These are phyloP conservation scores for Pangasius mekongensis DNA, from an alignment of 2,797 vertebrate genomes.

Conservation along the genomic window DNA sequence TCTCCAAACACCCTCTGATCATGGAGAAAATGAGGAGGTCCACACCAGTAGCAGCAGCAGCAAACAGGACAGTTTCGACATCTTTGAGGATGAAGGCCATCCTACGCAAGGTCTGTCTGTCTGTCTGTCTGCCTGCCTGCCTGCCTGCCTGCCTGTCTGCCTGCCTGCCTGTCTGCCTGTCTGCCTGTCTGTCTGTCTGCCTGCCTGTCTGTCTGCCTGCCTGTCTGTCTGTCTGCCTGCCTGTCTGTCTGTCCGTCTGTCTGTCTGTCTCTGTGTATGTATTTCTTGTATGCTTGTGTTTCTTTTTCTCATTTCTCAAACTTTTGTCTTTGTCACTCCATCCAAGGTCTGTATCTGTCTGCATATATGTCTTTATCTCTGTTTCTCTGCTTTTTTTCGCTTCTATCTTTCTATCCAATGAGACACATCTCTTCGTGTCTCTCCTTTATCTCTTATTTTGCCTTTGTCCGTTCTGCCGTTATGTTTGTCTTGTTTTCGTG, in stretches of 20 bases:
- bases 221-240: no score
- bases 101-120: constrained; percentile 80
- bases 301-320: constrained; percentile 6
- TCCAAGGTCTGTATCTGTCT: neutral
- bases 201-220: no score
- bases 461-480: neutral
- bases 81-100: constrained; percentile 97
- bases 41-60: constrained; percentile 70
- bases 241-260: no score
- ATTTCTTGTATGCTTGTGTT: neutral
- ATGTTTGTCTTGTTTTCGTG: neutral
- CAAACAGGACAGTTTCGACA: constrained; percentile 93
- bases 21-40: constrained; percentile 77
- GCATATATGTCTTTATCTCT: no score
- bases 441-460: no score
- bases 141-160: neutral
- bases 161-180: no score
- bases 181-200: no score
- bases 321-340: neutral
- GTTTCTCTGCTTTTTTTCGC: neutral
- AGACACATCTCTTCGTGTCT: neutral
- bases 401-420: neutral
- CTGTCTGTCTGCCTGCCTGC: neutral
- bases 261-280: neutral
- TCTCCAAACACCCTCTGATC: constrained; percentile 85